phyloP scores from a whole-genome alignment of 2,888 invertebrate species.

The Fragum fragum region DNA sequence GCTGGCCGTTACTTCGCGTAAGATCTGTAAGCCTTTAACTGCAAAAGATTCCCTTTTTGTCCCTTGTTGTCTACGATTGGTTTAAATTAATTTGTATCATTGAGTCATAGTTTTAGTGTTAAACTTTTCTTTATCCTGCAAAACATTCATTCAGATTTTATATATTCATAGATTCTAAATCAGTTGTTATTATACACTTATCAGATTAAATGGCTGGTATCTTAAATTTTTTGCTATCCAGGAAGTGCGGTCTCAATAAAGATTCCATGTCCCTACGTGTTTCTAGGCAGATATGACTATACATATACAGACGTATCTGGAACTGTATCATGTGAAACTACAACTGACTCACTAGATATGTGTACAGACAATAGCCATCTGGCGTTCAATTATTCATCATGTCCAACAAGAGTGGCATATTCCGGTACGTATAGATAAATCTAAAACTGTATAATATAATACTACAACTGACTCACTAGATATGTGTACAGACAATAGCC shows the following conservation, averaged over 20 bases:
- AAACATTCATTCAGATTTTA: no score
- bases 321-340: conserved; percentile 34
- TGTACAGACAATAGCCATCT: conserved; percentile 48
- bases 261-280: conserved; percentile 52
- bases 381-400: conserved; percentile 44
- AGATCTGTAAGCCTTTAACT: no score
- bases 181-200: no score
- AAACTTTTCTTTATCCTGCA: no score
- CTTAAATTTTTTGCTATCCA: conserved; percentile 18
- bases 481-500: conserved; percentile 42
- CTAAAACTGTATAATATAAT: conserved; percentile 36
- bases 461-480: conserved; percentile 20
- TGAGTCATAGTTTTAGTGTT: no score
- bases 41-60: no score
- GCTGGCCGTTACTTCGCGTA: no score
- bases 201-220: no score
- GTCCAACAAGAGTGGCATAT: conserved; percentile 50
- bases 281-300: conserved; percentile 56
- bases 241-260: conserved; percentile 22
- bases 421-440: conserved; percentile 40
- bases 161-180: no score
- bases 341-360: conserved; percentile 27
- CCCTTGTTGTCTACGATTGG: no score
- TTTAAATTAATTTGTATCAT: no score
- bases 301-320: conserved; percentile 30